Evolutionary conservation across 2,797 vertebrate genomes (phyloP), one percentile per base, ranked within the genome.

Genomic region (Sebastes trivittatus): DNA sequence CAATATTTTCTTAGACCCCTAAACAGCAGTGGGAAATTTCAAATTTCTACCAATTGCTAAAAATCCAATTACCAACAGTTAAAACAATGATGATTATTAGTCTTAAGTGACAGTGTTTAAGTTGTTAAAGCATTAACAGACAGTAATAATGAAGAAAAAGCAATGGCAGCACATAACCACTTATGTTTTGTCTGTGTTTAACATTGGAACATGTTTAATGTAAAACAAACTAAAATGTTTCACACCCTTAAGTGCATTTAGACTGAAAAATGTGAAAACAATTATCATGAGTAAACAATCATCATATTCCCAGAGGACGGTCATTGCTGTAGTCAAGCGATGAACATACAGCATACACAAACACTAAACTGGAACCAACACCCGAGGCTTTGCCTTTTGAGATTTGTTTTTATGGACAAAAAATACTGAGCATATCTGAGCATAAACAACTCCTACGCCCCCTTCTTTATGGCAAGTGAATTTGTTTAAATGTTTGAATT

Each of bases 281-380:
- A 85, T 88, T 82, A 81, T 67, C 59, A 64, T 14, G 54, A 78
- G 78, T 87, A 89, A 83, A 87, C 81, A 77, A 56, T 25, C 0
- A 4, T 54, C 27, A 38, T 54, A 73, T 70, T 91, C 86, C 84
- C 83, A 7, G 49, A 62, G 78, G 84, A 86, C 11, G 74, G 80
- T 87, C 82, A 86, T 46, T 70, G 69, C 23, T 72, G 56, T 18
- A 66, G 62, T 49, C 46, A 27, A 79, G 20, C 36, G 76, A 70
- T 42, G 20, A 87, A 81, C 56, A 75, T 10, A 23, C 64, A 56
- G 30, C 20, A 5, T 3, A 64, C 82, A 80, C 62, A 84, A 72
- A 84, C 59, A 77, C 60, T 67, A 61, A 82, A 85, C 25, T 66
- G 56, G 46, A 64, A 67, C 60, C 66, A 64, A 61, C 52, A 78